Evolutionary conservation across 2,888 invertebrate species (phyloP), one percentile per base, ranked within the genome.

Genomic region (Epinotia demarniana): DNA sequence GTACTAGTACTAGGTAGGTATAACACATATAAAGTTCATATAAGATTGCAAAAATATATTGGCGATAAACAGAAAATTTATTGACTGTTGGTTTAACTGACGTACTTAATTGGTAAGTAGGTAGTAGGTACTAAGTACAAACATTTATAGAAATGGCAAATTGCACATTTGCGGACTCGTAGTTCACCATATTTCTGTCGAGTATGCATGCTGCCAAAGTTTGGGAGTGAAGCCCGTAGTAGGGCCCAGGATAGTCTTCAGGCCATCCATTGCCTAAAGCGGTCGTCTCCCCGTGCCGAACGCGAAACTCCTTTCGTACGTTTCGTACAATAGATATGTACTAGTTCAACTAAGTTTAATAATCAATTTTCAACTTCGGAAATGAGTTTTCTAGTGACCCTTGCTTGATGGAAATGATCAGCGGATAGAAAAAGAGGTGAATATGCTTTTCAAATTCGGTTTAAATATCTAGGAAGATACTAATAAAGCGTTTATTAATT

Each of bases 261-360:
- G 61, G 49, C 33, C 55, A 73, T 67, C 72, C 61, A 61, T 43
- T 73, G 67, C 67, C 73, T 61, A 73, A 73, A 68, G 55, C 73
- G 61, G 73, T 73, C 73, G 73, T 68, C 61, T 68, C 43, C 67
- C 67, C 67, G 53, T 43, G 9, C 13, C 58, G 66, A 39, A 23
- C 64, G 58, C 43, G 43, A 16, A 43, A 12, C 23, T 49, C 49
- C 64, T 53, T 43, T 33, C 16, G 19, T 43, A 19, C 16, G 19
- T 23, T 23, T 23, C 23, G 23, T 11, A 8, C 3, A 33, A 43
- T n/a, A 58, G n/a, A 61, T 6, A 33, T 33, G 49, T 53, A 27
- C 23, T 27, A 53, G 3, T 57, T 27, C 18, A n/a, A 0, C 27
- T 67, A n/a, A 55, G 39, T 57, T 8, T 13, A 8, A 19, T 19